phyloP scores from a whole-genome alignment of 2,888 invertebrate genomes.

The Lamellibrachia satsuma region DNA sequence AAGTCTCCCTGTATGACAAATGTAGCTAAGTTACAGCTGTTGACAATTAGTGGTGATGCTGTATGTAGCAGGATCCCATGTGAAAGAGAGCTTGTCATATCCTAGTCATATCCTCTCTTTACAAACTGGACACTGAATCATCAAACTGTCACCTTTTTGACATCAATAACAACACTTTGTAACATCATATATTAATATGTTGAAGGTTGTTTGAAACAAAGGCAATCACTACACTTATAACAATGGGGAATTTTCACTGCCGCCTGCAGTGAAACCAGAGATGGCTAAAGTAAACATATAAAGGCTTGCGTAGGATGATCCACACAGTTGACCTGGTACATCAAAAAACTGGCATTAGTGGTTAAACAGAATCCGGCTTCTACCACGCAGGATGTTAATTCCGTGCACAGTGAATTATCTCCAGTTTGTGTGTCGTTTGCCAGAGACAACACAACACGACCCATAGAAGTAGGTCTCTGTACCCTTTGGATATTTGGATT shows the following conservation, averaged over 20 bases:
- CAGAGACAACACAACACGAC: not conserved
- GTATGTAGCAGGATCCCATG: not conserved
- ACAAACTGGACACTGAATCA: not conserved
- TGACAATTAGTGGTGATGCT: not conserved
- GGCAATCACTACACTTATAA: not conserved
- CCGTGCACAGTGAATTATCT: not conserved
- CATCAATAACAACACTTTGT: not conserved
- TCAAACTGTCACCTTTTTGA: not conserved
- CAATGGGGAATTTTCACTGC: not conserved
- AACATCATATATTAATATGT: not conserved
- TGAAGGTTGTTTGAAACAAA: not conserved
- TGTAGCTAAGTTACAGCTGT: not conserved
- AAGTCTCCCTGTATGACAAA: not conserved
- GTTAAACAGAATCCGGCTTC: constrained; percentile 4
- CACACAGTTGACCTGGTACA: not conserved
- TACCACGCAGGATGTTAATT: not conserved
- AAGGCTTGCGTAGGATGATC: not conserved
- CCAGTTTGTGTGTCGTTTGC: not conserved
- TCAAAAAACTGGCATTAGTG: constrained; percentile 9
- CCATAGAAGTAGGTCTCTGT: not conserved
- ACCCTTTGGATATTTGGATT: too few species aligned
- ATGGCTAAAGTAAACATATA: not conserved
- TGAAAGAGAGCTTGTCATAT: not conserved
- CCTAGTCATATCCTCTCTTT: not conserved
- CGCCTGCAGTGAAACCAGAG: not conserved